Base-by-base conservation (phyloP, 2,888 invertebrate genomes). In the Platynereis dumerilii region DNA sequence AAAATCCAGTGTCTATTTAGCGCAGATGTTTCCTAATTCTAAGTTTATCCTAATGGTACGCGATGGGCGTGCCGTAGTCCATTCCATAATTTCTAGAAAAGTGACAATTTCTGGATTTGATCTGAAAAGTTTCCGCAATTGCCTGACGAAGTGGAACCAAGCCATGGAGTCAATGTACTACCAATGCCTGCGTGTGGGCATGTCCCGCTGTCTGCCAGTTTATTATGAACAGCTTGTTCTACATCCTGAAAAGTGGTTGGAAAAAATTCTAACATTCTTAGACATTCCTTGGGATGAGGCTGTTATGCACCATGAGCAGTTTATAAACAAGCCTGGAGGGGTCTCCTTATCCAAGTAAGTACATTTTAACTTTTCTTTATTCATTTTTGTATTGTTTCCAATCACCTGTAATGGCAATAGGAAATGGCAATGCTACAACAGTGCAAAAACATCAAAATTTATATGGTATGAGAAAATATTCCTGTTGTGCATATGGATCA, bases 41-140 rank as follows among this genome's bases (percentile, higher is more conserved):
- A 97, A 97, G 86, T 99, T 96, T 86, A 88, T 99, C 76, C 93
- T 98, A 85, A 96, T 98, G 96, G 91, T 98, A 76, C 91, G 99
- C 71, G 99, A 99, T 85, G 98, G 98, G 28, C 90, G 99, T 71
- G 99, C 98, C 69, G 96, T 97, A 27, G 97, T 97, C 69, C 97
- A 99, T 87, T 98, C 97, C 71, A 96, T 99, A 83, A 97, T 99
- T 81, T 92, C 93, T 59, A 88, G 98, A 77, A 94, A 96, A 89
- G 89, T 91, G 60, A 90, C 90, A 39, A 93, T 93, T 79, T 92
- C 92, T 89, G 97, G 96, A 55, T 99, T 99, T 87, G 96, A 98
- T 87, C 87, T 98, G 85, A 89, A 90, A 75, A 93, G 91, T 85
- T 96, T 94, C 86, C 90, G 94, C 57, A 71, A 96, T 86, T 97